Evolutionary conservation across 2,888 invertebrate species (phyloP).

Genomic region (Argyra leucocephala): DNA sequence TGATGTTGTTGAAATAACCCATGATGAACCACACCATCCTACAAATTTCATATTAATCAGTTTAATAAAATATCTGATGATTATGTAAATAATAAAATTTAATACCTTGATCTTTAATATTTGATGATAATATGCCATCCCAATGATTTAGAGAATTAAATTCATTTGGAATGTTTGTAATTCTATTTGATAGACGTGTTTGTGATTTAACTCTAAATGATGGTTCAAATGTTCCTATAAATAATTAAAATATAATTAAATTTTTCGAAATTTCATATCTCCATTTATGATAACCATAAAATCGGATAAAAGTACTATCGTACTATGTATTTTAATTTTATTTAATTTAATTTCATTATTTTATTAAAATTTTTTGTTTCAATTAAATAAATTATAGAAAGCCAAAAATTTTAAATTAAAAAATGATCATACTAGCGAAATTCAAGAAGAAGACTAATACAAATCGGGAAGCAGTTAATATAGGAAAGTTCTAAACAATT

Average conservation of each 20-base stretch:
- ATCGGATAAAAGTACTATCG: too few species aligned
- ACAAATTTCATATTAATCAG: not conserved
- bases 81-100: conserved; percentile 22
- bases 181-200: conserved; percentile 35
- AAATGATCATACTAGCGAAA: too few species aligned
- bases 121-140: conserved; percentile 59
- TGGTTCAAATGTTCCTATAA: conserved; percentile 38
- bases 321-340: too few species aligned
- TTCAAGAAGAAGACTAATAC: too few species aligned
- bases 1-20: conserved; percentile 80
- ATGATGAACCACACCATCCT: conserved; percentile 74
- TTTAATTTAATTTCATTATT: not conserved
- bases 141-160: conserved; percentile 74
- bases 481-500: too few species aligned
- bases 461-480: too few species aligned
- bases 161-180: conserved; percentile 48
- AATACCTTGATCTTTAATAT: conserved; percentile 61
- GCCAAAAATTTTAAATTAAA: too few species aligned
- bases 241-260: not conserved
- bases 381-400: too few species aligned
- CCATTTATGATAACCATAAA: too few species aligned
- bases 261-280: too few species aligned
- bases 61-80: conserved; percentile 1
- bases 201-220: conserved; percentile 39
- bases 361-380: not conserved